Evolutionary conservation across 92 coral and sea anemone genomes (phyloP).

Genomic region (Isaurus tuberculatus): DNA sequence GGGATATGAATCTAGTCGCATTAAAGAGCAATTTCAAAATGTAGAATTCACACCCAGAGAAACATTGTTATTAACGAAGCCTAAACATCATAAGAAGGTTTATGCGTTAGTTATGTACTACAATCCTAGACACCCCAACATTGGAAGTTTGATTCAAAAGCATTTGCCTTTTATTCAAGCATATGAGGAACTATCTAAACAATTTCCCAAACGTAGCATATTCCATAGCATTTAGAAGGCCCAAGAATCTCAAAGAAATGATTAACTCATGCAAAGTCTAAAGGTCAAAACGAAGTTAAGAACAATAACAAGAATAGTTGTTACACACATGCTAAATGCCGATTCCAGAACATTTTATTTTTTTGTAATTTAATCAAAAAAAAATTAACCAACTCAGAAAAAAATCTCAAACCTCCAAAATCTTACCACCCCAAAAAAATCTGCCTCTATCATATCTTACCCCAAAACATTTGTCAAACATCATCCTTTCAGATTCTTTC

Average conservation of each 20-base stretch:
- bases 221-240: slow-evolving; percentile 17
- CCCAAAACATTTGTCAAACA: no score
- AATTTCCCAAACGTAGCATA: neutral
- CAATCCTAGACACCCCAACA: slow-evolving; percentile 19
- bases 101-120: slow-evolving; percentile 19
- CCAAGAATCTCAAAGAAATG: slow-evolving; percentile 15
- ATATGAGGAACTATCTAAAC: neutral
- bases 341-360: no score
- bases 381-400: no score
- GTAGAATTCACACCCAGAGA: neutral
- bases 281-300: neutral
- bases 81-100: neutral
- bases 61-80: neutral
- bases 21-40: no score
- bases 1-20: no score
- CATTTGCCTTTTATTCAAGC: slow-evolving; percentile 4
- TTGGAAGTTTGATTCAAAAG: slow-evolving; percentile 12
- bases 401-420: no score
- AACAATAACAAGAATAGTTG: no score
- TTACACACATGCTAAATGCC: no score
- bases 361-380: no score
- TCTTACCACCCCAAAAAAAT: no score
- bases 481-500: no score
- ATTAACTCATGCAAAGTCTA: slow-evolving; percentile 1
- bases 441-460: no score